Base-by-base conservation (phyloP, 1,140 invertebrate species). In the Microplitis demolitor region DNA sequence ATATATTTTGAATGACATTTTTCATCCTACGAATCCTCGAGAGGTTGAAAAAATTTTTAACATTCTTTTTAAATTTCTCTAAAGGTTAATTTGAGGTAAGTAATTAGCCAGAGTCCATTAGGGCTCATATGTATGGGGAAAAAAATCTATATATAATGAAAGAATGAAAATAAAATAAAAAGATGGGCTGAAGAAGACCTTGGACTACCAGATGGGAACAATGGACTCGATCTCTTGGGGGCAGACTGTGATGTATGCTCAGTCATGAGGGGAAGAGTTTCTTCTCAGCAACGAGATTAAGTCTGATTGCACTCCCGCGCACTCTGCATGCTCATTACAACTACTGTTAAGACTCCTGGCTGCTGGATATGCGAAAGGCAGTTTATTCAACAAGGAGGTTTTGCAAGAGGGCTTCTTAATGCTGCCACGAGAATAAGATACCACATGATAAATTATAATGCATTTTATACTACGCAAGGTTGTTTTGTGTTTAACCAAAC, bases 251-350 rank as follows among this genome's bases (percentile, higher is more conserved):
- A 72, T 72, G 70, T 72, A 72, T 66, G 70, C 51, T 66, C 70
- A 56, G 70, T 58, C 39, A 37, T 37, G 31, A n/a, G 9, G 34
- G 50, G 67, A 14, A 39, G 53, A 60, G 66, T 45, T 33, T 39
- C 45, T 37, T 34, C 68, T 35, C 16, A 31, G 71, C 71, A 77
- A 77, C 66, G 71, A 75, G 76, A 77, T 77, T 67, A 75, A 73
- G 74, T 72, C 71, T 74, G 77, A 80, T 77, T 77, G 71, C 76
- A 77, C 76, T 73, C 73, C 76, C 76, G 73, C 76, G 66, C 71
- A 72, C 63, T 72, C 69, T 75, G 71, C 68, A 75, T 77, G 73
- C 74, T 73, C 76, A 77, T 77, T 75, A 75, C 73, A 77, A 73
- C 73, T 63, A 75, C 76, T 77, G 73, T 76, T 73, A 76, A 70